A percentile compares a stretch with the other conserved stretches of the same genome.
These are phyloP conservation scores for Platygyra sinensis DNA, from an alignment of 64 coral and sea anemone genomes.

Conservation along the genomic window DNA sequence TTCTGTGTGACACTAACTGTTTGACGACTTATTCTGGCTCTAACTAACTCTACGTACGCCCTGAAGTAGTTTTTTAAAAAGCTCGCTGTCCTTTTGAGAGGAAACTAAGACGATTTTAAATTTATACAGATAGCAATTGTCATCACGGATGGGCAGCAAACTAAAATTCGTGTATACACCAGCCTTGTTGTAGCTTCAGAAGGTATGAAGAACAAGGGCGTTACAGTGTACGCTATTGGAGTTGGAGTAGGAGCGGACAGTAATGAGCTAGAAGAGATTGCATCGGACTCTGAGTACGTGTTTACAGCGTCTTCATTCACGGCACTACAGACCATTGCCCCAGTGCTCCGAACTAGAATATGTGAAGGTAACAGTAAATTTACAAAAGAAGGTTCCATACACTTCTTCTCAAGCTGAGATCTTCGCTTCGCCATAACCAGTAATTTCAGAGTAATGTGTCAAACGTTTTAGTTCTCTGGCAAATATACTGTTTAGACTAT, in stretches of 20 bases:
- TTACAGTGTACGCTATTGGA: constrained; percentile 38
- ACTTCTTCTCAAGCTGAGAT: too few relatives aligned
- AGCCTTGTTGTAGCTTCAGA: constrained; percentile 5
- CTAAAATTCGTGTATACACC: neutral
- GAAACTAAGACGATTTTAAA: too few relatives aligned
- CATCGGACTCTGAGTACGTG: constrained; percentile 7
- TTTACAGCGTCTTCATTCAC: constrained; percentile 16
- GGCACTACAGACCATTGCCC: neutral
- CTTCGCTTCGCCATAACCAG: too few relatives aligned
- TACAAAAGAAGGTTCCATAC: neutral
- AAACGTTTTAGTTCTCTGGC: too few relatives aligned
- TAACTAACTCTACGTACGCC: too few relatives aligned
- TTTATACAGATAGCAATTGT: neutral
- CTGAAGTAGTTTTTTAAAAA: too few relatives aligned
- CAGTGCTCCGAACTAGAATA: neutral
- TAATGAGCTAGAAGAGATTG: constrained; percentile 32
- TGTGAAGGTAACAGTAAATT: neutral
- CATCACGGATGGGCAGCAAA: constrained; percentile 59
- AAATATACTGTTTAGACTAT: too few relatives aligned
- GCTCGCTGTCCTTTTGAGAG: too few relatives aligned
- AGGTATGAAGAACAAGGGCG: constrained; percentile 43
- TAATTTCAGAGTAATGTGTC: too few relatives aligned
- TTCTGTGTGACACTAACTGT: too few relatives aligned
- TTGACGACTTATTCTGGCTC: too few relatives aligned
- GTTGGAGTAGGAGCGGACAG: neutral